A percentile compares a stretch with the other conserved stretches of the same genome.
Conservation (phyloP, 2,888 invertebrate genomes). For the Noctua janthina region DNA sequence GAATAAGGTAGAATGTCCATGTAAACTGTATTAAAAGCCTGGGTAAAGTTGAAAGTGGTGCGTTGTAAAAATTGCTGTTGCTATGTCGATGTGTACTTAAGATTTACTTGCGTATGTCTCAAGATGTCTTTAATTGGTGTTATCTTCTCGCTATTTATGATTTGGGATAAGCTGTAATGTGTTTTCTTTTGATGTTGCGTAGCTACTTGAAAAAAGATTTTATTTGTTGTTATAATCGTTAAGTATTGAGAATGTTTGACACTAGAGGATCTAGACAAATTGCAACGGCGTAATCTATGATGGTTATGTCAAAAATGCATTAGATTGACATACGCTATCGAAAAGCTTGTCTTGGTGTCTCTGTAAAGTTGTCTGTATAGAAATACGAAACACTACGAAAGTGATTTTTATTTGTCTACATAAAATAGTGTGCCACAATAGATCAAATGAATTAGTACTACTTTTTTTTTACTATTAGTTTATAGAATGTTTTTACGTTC, state of each 20-base stretch:
- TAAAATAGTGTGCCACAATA: no score
- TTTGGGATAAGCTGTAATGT: constrained; percentile 45
- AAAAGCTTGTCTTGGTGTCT: no score
- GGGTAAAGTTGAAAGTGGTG: constrained; percentile 78
- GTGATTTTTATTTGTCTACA: no score
- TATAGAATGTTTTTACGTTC: no score
- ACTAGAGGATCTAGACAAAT: not conserved
- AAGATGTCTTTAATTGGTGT: constrained; percentile 54
- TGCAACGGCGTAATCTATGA: not conserved
- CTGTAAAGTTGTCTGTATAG: no score
- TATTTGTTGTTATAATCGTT: not conserved
- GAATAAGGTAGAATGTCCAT: constrained; percentile 61
- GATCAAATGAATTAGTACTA: no score
- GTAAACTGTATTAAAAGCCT: constrained; percentile 72
- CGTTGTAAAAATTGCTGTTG: constrained; percentile 69
- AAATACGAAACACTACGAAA: no score
- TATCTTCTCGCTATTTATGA: constrained; percentile 59
- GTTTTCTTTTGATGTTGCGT: not conserved
- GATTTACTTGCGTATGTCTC: constrained; percentile 57
- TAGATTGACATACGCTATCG: no score
- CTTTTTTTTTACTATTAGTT: no score
- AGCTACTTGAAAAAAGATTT: constrained; percentile 17
- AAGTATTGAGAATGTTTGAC: not conserved
- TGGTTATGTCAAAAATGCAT: not conserved
- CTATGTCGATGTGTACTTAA: constrained; percentile 62